These are phyloP conservation scores for Calonectris borealis DNA, from an alignment of 2,113 vertebrate species.

Conservation along the genomic window DNA sequence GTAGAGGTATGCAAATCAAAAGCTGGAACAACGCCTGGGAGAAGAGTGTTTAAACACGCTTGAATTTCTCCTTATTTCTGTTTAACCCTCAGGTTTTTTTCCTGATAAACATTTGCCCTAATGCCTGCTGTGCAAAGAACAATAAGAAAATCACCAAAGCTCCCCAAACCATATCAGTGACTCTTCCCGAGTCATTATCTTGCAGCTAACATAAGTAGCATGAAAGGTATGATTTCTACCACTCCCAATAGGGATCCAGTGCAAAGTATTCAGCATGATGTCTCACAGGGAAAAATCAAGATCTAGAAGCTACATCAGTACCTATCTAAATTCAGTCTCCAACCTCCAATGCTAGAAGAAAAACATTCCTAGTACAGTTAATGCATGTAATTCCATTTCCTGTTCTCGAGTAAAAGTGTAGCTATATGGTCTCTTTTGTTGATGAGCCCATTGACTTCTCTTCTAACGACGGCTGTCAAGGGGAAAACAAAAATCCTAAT, in stretches of 20 bases:
- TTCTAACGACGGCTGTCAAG: background rate
- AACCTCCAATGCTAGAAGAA: background rate
- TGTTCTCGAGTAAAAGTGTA: background rate
- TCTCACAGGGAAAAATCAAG: conserved; percentile 8
- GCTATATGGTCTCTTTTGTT: background rate
- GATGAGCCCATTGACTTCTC: background rate
- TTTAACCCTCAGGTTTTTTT: conserved; percentile 61
- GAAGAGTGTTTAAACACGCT: conserved; percentile 68
- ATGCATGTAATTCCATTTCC: background rate
- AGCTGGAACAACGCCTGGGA: conserved; percentile 50
- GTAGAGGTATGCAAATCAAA: conserved; percentile 67
- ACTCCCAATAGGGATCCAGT: conserved; percentile 17
- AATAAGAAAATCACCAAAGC: conserved; percentile 48
- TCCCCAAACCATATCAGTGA: conserved; percentile 15
- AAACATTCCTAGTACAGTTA: conserved; percentile 1
- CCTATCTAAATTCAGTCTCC: background rate
- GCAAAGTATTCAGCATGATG: background rate
- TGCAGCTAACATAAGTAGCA: conserved; percentile 15
- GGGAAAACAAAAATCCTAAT: background rate
- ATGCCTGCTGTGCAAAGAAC: conserved; percentile 65
- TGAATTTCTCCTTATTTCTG: conserved; percentile 63
- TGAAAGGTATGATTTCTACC: conserved; percentile 42
- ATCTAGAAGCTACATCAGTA: background rate
- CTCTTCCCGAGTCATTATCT: conserved; percentile 50
- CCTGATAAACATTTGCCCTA: conserved; percentile 72